phyloP scores from a whole-genome alignment of 2,113 vertebrate species.

The Phyllostomus hastatus region DNA sequence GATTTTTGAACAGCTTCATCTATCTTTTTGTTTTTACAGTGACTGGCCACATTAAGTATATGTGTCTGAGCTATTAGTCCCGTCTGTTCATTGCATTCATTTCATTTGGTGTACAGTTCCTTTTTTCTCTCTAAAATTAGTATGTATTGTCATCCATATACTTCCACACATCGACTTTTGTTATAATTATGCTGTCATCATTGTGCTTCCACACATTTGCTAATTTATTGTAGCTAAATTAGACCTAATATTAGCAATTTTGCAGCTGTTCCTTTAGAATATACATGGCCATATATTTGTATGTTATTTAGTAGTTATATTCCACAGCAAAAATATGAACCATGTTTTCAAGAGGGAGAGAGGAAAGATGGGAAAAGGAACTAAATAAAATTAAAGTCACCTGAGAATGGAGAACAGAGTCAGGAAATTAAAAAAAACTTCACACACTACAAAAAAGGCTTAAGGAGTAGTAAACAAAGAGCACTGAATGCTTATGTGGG shows the following conservation, averaged over 20 bases:
- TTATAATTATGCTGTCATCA: conserved; percentile 89
- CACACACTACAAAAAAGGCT: conserved; percentile 32
- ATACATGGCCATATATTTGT: conserved; percentile 79
- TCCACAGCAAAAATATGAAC: conserved; percentile 71
- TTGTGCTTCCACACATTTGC: conserved; percentile 85
- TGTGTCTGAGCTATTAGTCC: conserved; percentile 85
- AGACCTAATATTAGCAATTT: conserved; percentile 90
- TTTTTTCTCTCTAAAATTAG: conserved; percentile 84
- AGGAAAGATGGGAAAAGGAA: conserved; percentile 55
- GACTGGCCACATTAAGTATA: conserved; percentile 87
- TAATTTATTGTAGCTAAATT: conserved; percentile 90
- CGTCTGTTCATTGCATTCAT: conserved; percentile 81
- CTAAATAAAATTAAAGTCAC: conserved; percentile 40
- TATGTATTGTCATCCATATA: conserved; percentile 86
- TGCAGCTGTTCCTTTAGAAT: conserved; percentile 87
- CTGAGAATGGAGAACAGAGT: background rate
- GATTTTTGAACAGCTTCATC: conserved; percentile 86
- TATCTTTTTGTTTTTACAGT: conserved; percentile 88
- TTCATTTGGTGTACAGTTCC: conserved; percentile 78
- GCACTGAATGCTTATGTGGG: background rate
- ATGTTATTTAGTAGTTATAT: conserved; percentile 84
- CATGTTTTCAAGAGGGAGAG: conserved; percentile 61
- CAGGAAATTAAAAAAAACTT: conserved; percentile 35
- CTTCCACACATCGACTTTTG: conserved; percentile 86
- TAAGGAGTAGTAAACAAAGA: conserved; percentile 20